Conservation (phyloP, 2,888 invertebrate species). For the Pristionchus mayeri region DNA sequence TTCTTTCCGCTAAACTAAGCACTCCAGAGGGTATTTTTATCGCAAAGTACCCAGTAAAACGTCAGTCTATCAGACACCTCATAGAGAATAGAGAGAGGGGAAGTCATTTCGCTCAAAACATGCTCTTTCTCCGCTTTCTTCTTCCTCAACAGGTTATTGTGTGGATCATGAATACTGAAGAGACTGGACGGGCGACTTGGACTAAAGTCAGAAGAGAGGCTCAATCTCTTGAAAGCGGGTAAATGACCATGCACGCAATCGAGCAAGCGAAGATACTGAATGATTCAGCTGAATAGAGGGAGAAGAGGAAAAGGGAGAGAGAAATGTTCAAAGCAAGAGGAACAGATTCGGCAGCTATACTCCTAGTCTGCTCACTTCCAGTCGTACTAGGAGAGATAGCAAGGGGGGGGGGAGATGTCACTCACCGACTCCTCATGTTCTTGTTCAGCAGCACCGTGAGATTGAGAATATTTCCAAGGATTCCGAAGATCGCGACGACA, state of each 20-base stretch:
- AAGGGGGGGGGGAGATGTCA: too few relatives aligned
- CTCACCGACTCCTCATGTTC: slow-evolving; percentile 66
- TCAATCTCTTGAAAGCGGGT: background rate
- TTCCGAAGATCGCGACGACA: slow-evolving; percentile 71
- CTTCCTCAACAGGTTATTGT: slow-evolving; percentile 9
- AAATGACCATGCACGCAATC: slow-evolving; percentile 34
- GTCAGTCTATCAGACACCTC: background rate
- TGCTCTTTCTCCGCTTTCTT: background rate
- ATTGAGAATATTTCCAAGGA: slow-evolving; percentile 73
- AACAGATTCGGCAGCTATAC: too few relatives aligned
- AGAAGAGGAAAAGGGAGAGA: too few relatives aligned
- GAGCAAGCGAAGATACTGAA: background rate
- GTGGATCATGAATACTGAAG: slow-evolving; percentile 20
- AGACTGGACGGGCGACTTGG: background rate
- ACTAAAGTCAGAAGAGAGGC: slow-evolving; percentile 19
- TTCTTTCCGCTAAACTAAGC: background rate
- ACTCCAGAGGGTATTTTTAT: background rate
- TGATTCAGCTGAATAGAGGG: too few relatives aligned
- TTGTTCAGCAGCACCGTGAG: slow-evolving; percentile 72
- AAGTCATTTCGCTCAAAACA: too few relatives aligned
- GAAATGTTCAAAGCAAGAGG: too few relatives aligned
- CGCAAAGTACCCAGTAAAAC: background rate
- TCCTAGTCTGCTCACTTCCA: too few relatives aligned
- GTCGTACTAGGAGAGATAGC: too few relatives aligned
- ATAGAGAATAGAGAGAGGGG: background rate